These are phyloP conservation scores for Tetragnatha versicolor DNA, from an alignment of 1,140 invertebrate genomes.

Conservation along the genomic window DNA sequence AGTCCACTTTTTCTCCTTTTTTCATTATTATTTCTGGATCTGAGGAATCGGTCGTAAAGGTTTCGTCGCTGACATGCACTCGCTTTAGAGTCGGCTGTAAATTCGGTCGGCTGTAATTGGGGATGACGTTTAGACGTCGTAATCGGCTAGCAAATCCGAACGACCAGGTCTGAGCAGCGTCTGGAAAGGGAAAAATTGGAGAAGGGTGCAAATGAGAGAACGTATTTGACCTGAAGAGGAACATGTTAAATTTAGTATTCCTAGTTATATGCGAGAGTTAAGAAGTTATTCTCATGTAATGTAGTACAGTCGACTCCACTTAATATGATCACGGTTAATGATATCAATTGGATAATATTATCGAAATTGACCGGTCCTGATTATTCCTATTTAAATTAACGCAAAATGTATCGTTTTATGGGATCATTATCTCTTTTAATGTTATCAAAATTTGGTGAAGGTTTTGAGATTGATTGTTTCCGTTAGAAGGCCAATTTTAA, in stretches of 20 bases:
- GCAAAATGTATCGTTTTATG: no score
- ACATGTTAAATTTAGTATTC: not conserved
- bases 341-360: no score
- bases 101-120: slow-evolving; percentile 37
- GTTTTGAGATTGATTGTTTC: no score
- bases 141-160: slow-evolving; percentile 14
- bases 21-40: not conserved
- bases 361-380: no score
- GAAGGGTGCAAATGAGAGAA: not conserved
- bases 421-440: no score
- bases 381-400: no score
- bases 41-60: slow-evolving; percentile 16
- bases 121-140: slow-evolving; percentile 25
- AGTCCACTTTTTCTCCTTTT: not conserved
- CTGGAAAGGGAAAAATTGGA: not conserved
- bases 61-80: not conserved
- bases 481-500: no score
- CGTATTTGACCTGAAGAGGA: not conserved
- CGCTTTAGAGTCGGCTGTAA: not conserved
- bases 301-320: no score
- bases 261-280: no score
- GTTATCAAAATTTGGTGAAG: no score
- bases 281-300: no score
- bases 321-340: no score
- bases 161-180: not conserved